phyloP scores from a whole-genome alignment of 2,113 vertebrate genomes.

The Rhabdornis inornatus region DNA sequence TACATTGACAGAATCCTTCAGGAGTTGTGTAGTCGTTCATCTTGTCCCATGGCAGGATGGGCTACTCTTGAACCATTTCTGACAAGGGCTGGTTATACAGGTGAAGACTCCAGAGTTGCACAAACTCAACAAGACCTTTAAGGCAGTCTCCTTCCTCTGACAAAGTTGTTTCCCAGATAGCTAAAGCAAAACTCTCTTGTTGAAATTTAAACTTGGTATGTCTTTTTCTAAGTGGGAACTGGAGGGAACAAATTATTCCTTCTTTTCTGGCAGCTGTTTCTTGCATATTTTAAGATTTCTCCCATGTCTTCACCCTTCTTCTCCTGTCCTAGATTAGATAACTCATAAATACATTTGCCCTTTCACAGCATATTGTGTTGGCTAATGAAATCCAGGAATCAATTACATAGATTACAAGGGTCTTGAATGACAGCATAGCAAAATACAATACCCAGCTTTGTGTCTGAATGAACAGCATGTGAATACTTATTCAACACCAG shows the following conservation, averaged over 20 bases:
- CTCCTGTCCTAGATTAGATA: not conserved
- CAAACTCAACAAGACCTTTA: not conserved
- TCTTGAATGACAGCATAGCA: not conserved
- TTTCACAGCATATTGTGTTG: not conserved
- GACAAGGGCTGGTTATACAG: not conserved
- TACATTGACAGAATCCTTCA: not conserved
- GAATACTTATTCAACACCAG: not conserved
- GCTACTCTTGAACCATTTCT: not conserved
- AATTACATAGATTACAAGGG: not conserved
- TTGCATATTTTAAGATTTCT: not conserved
- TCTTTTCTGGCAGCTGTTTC: not conserved
- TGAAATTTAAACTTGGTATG: slow-evolving; percentile 7
- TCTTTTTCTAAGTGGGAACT: not conserved
- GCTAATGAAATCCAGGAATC: not conserved
- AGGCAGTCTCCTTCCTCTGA: not conserved
- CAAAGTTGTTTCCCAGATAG: not conserved
- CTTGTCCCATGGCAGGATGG: not conserved
- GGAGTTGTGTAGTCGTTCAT: not conserved
- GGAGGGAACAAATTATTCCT: not conserved
- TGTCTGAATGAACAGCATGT: not conserved
- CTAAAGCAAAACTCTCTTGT: not conserved
- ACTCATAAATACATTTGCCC: not conserved
- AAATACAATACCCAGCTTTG: not conserved
- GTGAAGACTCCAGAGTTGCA: not conserved
- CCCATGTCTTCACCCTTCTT: not conserved